These are phyloP conservation scores for Dyspetes luteomarginatus DNA, from an alignment of 2,888 invertebrate species.

Conservation along the genomic window DNA sequence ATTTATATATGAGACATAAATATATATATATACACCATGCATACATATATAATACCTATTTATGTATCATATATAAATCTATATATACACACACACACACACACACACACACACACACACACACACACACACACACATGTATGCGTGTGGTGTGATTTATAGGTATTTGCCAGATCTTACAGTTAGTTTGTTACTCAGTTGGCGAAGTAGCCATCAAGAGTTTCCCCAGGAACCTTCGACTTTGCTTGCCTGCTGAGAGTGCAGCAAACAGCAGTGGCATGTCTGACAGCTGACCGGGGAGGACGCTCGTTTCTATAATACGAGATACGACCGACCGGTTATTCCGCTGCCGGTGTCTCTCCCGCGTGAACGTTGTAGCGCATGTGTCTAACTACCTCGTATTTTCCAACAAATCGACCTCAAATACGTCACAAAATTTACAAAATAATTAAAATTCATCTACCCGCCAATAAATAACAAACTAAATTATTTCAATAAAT, in stretches of 20 bases:
- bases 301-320: slow-evolving; percentile 38
- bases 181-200: too few relatives aligned
- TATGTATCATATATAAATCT: too few relatives aligned
- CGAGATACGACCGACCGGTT: slow-evolving; percentile 53
- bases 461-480: too few relatives aligned
- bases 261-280: slow-evolving; percentile 11
- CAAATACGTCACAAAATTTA: background rate
- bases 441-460: background rate
- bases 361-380: slow-evolving; percentile 23
- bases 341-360: slow-evolving; percentile 45
- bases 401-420: background rate
- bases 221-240: slow-evolving; percentile 64
- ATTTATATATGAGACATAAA: too few relatives aligned
- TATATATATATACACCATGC: too few relatives aligned
- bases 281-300: slow-evolving; percentile 59
- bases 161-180: too few relatives aligned
- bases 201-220: slow-evolving; percentile 6
- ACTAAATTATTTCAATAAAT: too few relatives aligned
- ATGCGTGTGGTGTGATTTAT: background rate
- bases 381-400: slow-evolving; percentile 11
- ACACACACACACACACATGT: too few relatives aligned
- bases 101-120: too few relatives aligned
- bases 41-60: too few relatives aligned
- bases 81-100: too few relatives aligned
- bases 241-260: slow-evolving; percentile 50